Evolutionary conservation across 1,140 invertebrate genomes (phyloP), one percentile per base, ranked within the genome.

Genomic region (Drosophila kikkawai): DNA sequence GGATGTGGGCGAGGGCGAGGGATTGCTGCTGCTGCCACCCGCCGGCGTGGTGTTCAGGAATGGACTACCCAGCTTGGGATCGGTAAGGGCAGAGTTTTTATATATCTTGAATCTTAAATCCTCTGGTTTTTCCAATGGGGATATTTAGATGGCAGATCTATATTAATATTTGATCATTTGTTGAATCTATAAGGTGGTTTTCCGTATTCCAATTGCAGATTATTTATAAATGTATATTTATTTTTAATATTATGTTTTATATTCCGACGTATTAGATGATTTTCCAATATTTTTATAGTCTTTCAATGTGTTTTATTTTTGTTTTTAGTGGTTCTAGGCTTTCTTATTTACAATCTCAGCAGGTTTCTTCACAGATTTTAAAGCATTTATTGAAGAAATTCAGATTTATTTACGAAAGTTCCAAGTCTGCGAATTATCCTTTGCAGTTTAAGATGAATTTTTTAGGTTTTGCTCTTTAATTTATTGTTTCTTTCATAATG

Each of bases 51-150:
- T 63, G 58, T 76, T 74, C 66, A 92, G 71, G 61, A 85, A 93
- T 77, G 92, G 92, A 84, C 92, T 93, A 93, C 92, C 92, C 92
- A 93, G 92, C 79, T 91, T 93, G 91, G 74, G 53, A 71, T 80
- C 41, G 36, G 59, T 67, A 13, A 26, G 22, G 12, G 8, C 22
- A 39, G 22, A 22, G 57, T 47, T 8, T 6, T 1, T 15, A 55
- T 55, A 55, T 55, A 55, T 22, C 19, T 55, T 5, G 15, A 13
- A 48, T 7, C 4, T 36, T 15, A 22, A 19, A 1, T 22, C 3
- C 7, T 37, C 0, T 4, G 4, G 13, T 4, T 8, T 37, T 9
- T 22, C 8, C 4, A 3, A 37, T 15, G 17, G 3, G 7, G 12
- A 2, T 22, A 15, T 37, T 3, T 15, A 22, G 7, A 11, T 39